phyloP scores from a whole-genome alignment of 1,140 invertebrate genomes.

The Hormaphis cornu region DNA sequence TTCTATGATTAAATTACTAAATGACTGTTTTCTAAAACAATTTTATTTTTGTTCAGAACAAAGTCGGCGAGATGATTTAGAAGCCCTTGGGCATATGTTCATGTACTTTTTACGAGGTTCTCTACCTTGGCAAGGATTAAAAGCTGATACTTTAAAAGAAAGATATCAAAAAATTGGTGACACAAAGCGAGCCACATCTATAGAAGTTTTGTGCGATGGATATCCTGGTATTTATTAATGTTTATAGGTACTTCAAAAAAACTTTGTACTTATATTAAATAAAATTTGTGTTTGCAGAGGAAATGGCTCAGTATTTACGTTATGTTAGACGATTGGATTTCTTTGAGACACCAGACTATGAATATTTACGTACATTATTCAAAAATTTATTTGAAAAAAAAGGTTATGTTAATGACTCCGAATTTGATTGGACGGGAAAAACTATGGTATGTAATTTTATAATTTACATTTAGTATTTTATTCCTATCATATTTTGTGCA shows the following conservation, averaged over 20 bases:
- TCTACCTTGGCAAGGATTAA: constrained; percentile 98
- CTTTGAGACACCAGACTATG: constrained; percentile 99
- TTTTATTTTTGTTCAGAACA: constrained; percentile 64
- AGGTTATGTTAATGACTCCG: constrained; percentile 86
- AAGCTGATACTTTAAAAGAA: constrained; percentile 98
- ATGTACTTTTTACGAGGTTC: constrained; percentile 99
- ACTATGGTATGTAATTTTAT: constrained; percentile 79
- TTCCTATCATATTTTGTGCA: too few species aligned
- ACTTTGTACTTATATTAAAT: background rate
- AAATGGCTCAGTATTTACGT: constrained; percentile 92
- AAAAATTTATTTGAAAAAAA: constrained; percentile 87
- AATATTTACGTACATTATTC: constrained; percentile 92
- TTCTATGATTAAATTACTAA: too few species aligned
- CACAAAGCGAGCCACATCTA: constrained; percentile 94
- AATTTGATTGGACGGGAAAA: constrained; percentile 98
- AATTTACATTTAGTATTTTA: too few species aligned
- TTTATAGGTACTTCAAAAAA: background rate
- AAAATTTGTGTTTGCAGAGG: constrained; percentile 49
- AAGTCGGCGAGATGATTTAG: constrained; percentile 96
- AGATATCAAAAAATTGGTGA: constrained; percentile 99
- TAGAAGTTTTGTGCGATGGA: constrained; percentile 94
- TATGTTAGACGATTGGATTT: constrained; percentile 97
- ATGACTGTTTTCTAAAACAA: background rate
- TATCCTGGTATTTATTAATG: constrained; percentile 60
- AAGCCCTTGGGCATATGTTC: constrained; percentile 99